Base-by-base conservation (phyloP, 2,888 invertebrate species). In the Cephonodes hylas region DNA sequence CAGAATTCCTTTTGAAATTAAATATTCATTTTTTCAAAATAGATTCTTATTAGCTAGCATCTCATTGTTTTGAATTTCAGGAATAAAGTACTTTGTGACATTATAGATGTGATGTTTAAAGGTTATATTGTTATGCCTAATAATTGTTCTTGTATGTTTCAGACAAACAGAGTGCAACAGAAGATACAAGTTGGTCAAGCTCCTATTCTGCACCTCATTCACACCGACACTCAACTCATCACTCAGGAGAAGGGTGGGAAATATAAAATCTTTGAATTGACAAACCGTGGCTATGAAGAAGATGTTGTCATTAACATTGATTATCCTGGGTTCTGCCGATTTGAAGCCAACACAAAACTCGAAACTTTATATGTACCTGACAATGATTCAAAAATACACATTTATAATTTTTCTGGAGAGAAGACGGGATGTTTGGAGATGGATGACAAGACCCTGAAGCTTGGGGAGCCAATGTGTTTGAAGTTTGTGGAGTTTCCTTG, bases 241-340 rank as follows among this genome's bases (percentile, higher is more conserved):
- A 95, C 96, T 7, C 96, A 96, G 86, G 95, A 96, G 80, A 96
- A 96, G 83, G 94, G 94, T 64, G 96, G 96, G 66, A 86, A 89
- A 59, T 93, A 95, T 46, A 95, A 95, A 85, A 85, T 95, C 67
- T 96, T 96, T 94, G 89, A 93, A 69, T 90, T 93, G 69, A 90
- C 93, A 64, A 94, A 94, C 72, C 86, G 90, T 5, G 94, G 94
- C 62, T 96, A 95, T 64, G 88, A 93, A 63, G 88, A 94, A 66
- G 86, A 93, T 38, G 93, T 93, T 64, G 88, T 89, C 5, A 91
- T 95, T 62, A 81, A 93, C n/a, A 93, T 93, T 60, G 94, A 94
- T 69, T 95, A 95, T 75, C 88, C 93, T 63, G 96, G 96, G 42
- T 97, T 95, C 82, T 96, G 96, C 83, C 94, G 95, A 78, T 95